These are phyloP conservation scores for Torymus tubicola DNA, from an alignment of 2,888 invertebrate species.

Conservation along the genomic window DNA sequence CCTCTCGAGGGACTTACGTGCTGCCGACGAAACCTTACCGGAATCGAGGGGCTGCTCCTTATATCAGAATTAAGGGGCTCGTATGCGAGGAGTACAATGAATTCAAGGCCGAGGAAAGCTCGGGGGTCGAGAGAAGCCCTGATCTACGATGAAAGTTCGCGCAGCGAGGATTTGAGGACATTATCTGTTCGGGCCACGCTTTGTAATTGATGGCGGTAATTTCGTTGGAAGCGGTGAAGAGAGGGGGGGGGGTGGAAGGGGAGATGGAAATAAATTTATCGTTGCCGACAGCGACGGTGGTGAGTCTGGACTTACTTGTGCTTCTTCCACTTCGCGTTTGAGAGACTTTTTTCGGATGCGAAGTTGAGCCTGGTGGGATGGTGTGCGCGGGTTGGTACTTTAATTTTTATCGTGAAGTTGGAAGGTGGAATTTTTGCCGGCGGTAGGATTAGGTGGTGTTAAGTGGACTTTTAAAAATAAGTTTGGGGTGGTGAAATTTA, in stretches of 20 bases:
- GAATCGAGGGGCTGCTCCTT: slow-evolving; percentile 44
- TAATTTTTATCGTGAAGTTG: no score
- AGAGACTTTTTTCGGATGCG: no score
- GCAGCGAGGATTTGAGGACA: slow-evolving; percentile 69
- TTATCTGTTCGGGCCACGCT: slow-evolving; percentile 65
- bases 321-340: neutral
- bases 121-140: slow-evolving; percentile 58
- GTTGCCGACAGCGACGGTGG: neutral
- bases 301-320: neutral
- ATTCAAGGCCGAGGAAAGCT: slow-evolving; percentile 55
- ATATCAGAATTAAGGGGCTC: slow-evolving; percentile 51
- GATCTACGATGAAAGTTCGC: slow-evolving; percentile 69
- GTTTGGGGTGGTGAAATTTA: no score
- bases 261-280: slow-evolving; percentile 56
- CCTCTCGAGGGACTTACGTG: neutral
- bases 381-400: no score
- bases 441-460: no score
- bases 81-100: slow-evolving; percentile 40
- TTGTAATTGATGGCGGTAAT: slow-evolving; percentile 69
- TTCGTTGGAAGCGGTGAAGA: slow-evolving; percentile 44
- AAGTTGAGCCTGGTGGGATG: no score
- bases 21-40: neutral
- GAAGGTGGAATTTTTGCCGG: no score
- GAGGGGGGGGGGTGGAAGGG: no score
- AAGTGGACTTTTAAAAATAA: no score